A percentile compares a stretch with the other conserved stretches of the same genome.
Conservation (phyloP, 2,113 vertebrate species). For the Dipodomys spectabilis region DNA sequence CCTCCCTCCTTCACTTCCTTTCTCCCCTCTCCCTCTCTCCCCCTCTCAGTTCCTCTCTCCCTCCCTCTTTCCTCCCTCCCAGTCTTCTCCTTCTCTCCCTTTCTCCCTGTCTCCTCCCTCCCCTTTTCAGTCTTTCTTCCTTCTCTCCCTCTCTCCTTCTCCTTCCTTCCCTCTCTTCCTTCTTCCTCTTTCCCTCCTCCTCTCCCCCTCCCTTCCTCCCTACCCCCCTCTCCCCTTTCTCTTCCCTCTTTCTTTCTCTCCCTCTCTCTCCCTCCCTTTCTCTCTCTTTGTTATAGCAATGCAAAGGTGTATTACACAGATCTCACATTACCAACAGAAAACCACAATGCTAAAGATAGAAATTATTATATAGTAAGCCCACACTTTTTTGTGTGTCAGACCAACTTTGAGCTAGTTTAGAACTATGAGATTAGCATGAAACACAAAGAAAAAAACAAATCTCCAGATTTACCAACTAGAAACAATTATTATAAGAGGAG, state of each 20-base stretch:
- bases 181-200: no score
- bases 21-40: no score
- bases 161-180: no score
- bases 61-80: no score
- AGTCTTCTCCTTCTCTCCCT: no score
- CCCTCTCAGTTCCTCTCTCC: no score
- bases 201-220: not conserved
- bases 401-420: conserved; percentile 42
- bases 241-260: no score
- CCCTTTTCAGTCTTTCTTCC: no score
- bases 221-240: no score
- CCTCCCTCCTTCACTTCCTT: no score
- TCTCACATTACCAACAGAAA: conserved; percentile 25
- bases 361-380: not conserved
- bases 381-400: not conserved
- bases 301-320: not conserved
- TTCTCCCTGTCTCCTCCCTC: not conserved
- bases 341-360: not conserved
- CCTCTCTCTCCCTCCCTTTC: not conserved
- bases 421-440: conserved; percentile 40
- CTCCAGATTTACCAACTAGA: not conserved
- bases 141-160: no score
- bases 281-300: not conserved
- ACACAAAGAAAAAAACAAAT: not conserved
- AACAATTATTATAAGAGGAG: conserved; percentile 4